phyloP scores from a whole-genome alignment of 2,888 invertebrate genomes.

The Monopis laevigella region DNA sequence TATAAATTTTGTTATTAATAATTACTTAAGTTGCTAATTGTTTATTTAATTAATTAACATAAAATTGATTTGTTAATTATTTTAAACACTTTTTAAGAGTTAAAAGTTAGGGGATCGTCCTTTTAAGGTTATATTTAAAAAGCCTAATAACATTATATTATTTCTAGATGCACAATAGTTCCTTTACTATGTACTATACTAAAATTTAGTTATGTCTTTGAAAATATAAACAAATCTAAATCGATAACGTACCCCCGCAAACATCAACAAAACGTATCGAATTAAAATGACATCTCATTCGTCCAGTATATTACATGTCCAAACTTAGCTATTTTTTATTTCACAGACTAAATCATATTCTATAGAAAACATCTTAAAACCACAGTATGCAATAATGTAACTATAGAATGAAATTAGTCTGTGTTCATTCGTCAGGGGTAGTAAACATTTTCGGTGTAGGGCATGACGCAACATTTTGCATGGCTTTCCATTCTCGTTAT shows the following conservation, averaged over 20 bases:
- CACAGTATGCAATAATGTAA: constrained; percentile 18
- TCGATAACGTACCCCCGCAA: constrained; percentile 9
- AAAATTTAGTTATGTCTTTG: no score
- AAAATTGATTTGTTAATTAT: no score
- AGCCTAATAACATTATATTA: no score
- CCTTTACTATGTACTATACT: no score
- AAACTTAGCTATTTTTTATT: constrained; percentile 23
- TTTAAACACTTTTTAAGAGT: no score
- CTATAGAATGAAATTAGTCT: constrained; percentile 20
- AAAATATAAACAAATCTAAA: no score
- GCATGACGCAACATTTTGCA: constrained; percentile 61
- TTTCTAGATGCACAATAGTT: no score
- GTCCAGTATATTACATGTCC: constrained; percentile 49
- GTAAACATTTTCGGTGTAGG: constrained; percentile 18
- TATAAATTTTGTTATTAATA: no score
- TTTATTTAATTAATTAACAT: no score
- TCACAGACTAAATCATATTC: constrained; percentile 24
- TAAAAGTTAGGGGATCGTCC: no score
- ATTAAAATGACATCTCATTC: constrained; percentile 62
- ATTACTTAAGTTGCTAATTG: no score
- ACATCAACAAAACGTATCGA: constrained; percentile 39
- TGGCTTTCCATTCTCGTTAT: constrained; percentile 42
- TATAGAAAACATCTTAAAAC: background rate
- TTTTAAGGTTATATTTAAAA: no score
- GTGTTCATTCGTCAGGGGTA: constrained; percentile 23